A percentile compares a stretch with the other conserved stretches of the same genome.
These are phyloP conservation scores for Drosophila subpulchrella DNA, from an alignment of 1,140 invertebrate genomes.

Conservation along the genomic window DNA sequence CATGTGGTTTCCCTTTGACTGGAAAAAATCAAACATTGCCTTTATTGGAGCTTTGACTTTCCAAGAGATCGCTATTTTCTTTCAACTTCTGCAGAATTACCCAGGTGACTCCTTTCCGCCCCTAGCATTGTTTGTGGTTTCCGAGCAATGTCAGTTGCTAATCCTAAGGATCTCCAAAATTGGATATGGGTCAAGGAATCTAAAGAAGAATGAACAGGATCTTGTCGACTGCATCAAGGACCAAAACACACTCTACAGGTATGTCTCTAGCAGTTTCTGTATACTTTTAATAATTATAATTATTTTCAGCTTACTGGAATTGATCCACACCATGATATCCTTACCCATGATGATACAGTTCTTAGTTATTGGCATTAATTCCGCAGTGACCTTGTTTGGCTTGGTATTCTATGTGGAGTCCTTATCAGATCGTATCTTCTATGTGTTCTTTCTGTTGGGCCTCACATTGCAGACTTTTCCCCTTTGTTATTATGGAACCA, in stretches of 20 bases:
- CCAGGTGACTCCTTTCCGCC: slow-evolving; percentile 62
- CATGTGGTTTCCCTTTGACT: slow-evolving; percentile 69
- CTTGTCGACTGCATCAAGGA: slow-evolving; percentile 57
- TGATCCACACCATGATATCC: slow-evolving; percentile 49
- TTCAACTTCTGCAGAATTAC: slow-evolving; percentile 55
- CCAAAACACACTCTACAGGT: slow-evolving; percentile 63
- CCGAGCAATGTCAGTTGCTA: slow-evolving; percentile 61
- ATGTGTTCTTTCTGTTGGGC: slow-evolving; percentile 39
- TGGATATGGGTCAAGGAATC: slow-evolving; percentile 25
- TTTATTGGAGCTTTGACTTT: slow-evolving; percentile 41
- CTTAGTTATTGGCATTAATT: slow-evolving; percentile 53
- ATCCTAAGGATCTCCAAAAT: slow-evolving; percentile 50
- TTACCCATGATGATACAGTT: slow-evolving; percentile 70
- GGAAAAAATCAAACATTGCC: slow-evolving; percentile 27
- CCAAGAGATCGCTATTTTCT: slow-evolving; percentile 42
- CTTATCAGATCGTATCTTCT: slow-evolving; percentile 38
- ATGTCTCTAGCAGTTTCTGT: neutral
- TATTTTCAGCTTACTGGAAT: slow-evolving; percentile 38
- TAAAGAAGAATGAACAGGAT: slow-evolving; percentile 39
- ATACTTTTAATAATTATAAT: neutral
- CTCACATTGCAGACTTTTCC: slow-evolving; percentile 61
- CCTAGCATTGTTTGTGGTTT: slow-evolving; percentile 40
- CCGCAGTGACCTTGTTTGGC: slow-evolving; percentile 40
- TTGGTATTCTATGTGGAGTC: slow-evolving; percentile 54
- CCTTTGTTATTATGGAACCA: slow-evolving; percentile 67